Conservation (phyloP, 2,113 vertebrate genomes). For the Malurus elegans region DNA sequence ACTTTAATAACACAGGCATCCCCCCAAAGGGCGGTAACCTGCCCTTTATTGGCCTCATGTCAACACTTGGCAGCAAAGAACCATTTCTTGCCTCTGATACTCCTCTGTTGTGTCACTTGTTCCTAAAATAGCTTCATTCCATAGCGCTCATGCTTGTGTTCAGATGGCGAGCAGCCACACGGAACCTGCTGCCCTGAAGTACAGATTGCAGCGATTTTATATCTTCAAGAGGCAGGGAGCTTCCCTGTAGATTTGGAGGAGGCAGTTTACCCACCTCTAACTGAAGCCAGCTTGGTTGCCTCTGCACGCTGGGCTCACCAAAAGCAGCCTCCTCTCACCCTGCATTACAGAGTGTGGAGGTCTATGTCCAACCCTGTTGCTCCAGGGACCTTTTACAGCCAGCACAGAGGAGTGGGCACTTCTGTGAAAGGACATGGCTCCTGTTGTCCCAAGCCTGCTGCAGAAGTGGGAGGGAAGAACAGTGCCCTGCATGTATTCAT, state of each 20-base stretch:
- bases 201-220: not conserved
- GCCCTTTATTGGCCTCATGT: not conserved
- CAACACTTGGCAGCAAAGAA: not conserved
- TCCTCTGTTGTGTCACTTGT: not conserved
- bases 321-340: not conserved
- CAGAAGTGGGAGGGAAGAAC: accelerated
- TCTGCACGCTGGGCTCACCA: not conserved
- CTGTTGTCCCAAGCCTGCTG: not conserved
- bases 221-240: not conserved
- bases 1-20: not conserved
- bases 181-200: not conserved
- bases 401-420: not conserved
- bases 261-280: not conserved
- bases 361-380: not conserved
- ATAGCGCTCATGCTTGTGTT: not conserved
- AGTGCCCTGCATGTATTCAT: accelerated
- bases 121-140: not conserved
- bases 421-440: not conserved
- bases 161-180: not conserved
- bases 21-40: not conserved
- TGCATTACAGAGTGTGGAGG: accelerated
- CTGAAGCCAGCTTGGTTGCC: not conserved
- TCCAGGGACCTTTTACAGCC: not conserved
- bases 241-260: not conserved
- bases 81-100: not conserved